Evolutionary conservation across 2,888 invertebrate genomes (phyloP).

Genomic region (Diadegma fenestrale): DNA sequence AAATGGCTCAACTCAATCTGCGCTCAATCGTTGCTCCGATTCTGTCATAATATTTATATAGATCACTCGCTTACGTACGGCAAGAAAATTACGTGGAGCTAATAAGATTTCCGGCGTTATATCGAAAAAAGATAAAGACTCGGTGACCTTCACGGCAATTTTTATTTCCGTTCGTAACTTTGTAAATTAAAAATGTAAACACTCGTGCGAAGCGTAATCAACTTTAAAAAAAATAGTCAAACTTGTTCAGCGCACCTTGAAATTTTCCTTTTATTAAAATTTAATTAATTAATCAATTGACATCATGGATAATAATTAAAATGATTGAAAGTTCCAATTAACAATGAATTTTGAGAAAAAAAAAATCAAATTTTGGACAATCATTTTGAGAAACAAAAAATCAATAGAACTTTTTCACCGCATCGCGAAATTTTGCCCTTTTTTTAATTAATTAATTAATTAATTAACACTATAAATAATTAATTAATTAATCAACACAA

Average conservation of each 20-base stretch:
- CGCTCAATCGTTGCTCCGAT: conserved; percentile 57
- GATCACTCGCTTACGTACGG: neutral
- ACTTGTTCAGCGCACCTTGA: too few relatives aligned
- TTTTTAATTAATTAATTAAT: neutral
- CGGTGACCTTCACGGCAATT: neutral
- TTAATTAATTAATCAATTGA: too few relatives aligned
- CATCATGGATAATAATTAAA: too few relatives aligned
- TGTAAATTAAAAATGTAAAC: neutral
- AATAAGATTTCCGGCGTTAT: neutral
- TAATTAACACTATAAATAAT: too few relatives aligned
- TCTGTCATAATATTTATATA: conserved; percentile 63
- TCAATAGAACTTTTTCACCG: too few relatives aligned
- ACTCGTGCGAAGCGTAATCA: neutral
- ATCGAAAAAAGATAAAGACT: neutral
- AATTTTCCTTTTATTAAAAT: too few relatives aligned
- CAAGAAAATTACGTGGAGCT: neutral
- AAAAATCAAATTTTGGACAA: too few relatives aligned
- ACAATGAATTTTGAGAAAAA: too few relatives aligned
- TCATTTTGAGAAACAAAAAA: too few relatives aligned
- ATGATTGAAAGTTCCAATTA: too few relatives aligned
- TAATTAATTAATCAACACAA: too few relatives aligned
- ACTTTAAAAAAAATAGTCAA: too few relatives aligned
- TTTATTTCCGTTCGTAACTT: neutral
- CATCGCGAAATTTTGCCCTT: neutral
- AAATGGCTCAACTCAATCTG: conserved; percentile 4